These are phyloP conservation scores for Bucorvus abyssinicus DNA, from an alignment of 2,797 vertebrate genomes.

Conservation along the genomic window DNA sequence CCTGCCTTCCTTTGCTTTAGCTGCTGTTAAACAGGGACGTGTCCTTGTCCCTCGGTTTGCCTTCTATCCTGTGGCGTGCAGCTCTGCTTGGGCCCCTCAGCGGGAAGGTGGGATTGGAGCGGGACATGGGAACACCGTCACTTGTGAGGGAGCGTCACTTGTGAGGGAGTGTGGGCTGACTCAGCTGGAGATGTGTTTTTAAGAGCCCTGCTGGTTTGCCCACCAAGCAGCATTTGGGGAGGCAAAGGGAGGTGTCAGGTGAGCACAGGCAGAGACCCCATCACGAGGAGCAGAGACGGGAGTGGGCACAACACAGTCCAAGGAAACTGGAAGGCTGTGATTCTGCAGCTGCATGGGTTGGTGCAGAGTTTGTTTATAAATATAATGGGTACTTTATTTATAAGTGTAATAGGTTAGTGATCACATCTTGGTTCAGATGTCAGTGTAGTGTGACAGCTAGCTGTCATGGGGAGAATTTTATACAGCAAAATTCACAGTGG, in stretches of 20 bases:
- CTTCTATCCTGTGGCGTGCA: background rate
- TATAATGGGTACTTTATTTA: background rate
- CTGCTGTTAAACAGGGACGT: background rate
- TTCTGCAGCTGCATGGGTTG: background rate
- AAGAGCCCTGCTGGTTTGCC: background rate
- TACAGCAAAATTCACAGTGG: background rate
- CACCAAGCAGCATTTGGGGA: background rate
- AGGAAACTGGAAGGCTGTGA: background rate
- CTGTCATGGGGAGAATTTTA: background rate
- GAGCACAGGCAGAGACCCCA: background rate
- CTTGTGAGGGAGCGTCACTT: fast-evolving
- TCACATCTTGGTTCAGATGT: background rate
- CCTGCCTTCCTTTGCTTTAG: background rate
- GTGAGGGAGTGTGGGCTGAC: fast-evolving
- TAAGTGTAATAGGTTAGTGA: background rate
- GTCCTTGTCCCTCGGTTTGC: background rate
- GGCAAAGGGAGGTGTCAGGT: background rate
- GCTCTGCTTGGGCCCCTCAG: background rate
- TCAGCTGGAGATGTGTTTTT: background rate
- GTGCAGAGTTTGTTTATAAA: background rate
- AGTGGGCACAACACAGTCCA: background rate
- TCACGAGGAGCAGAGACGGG: background rate
- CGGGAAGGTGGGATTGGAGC: background rate
- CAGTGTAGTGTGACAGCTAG: background rate
- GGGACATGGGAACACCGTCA: background rate